phyloP scores from a whole-genome alignment of 2,113 vertebrate genomes.

The Muntiacus muntjak region DNA sequence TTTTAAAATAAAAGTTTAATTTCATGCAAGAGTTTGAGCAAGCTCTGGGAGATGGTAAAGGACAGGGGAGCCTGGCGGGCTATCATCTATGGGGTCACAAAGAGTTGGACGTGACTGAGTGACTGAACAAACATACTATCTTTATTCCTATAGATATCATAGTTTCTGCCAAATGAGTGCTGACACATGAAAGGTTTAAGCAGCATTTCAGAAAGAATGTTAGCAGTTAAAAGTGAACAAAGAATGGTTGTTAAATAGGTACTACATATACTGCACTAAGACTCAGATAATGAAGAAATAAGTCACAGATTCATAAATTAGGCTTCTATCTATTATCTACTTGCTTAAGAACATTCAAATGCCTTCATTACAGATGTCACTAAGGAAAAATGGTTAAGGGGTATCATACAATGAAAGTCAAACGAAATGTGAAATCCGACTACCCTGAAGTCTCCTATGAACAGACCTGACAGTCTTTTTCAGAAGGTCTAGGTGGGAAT shows the following conservation, averaged over 20 bases:
- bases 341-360: not conserved
- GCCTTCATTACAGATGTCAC: not conserved
- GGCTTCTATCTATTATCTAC: not conserved
- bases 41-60: not conserved
- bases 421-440: not conserved
- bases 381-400: not conserved
- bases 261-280: not conserved
- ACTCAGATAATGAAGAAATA: conserved; percentile 25
- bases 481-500: not conserved
- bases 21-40: not conserved
- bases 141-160: not conserved
- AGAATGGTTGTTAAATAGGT: not conserved
- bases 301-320: not conserved
- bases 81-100: not conserved
- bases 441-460: not conserved
- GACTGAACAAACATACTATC: not conserved
- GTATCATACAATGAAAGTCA: not conserved
- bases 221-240: not conserved
- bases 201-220: conserved; percentile 8
- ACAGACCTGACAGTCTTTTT: not conserved
- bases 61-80: not conserved
- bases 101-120: not conserved
- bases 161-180: not conserved
- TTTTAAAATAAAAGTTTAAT: not conserved
- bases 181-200: not conserved